Conservation (phyloP, 1,140 invertebrate genomes). For the Habropoda laboriosa region DNA sequence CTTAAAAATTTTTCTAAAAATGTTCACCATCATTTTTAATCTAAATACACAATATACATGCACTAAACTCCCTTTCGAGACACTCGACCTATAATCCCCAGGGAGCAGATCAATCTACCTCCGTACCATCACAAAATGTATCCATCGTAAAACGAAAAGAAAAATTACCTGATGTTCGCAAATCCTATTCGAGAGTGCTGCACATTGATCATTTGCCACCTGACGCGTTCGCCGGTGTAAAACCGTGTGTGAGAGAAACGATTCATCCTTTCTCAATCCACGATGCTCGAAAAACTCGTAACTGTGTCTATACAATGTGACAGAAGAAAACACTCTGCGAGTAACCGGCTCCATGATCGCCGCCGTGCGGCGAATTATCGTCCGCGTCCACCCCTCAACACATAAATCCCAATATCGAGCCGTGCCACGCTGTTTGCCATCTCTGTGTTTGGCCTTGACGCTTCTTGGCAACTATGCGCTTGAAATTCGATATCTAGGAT, state of each 20-base stretch:
- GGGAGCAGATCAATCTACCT: background rate
- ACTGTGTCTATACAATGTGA: background rate
- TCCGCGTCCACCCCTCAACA: constrained; percentile 13
- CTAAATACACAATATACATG: background rate
- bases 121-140: background rate
- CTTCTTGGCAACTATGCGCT: background rate
- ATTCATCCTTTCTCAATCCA: constrained; percentile 46
- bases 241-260: constrained; percentile 66
- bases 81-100: too few relatives aligned
- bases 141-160: background rate
- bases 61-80: background rate
- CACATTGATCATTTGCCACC: constrained; percentile 80
- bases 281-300: background rate
- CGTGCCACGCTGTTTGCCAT: constrained; percentile 5
- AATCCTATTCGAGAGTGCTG: constrained; percentile 74
- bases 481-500: background rate
- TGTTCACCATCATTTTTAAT: background rate
- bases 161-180: constrained; percentile 76
- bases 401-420: constrained; percentile 28
- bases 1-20: background rate
- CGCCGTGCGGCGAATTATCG: constrained; percentile 38
- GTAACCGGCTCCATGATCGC: constrained; percentile 65
- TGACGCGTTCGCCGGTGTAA: constrained; percentile 73
- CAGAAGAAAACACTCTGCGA: background rate
- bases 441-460: background rate